These are phyloP conservation scores for Phalacrocorax pelagicus DNA, from an alignment of 2,113 vertebrate species.

Conservation along the genomic window DNA sequence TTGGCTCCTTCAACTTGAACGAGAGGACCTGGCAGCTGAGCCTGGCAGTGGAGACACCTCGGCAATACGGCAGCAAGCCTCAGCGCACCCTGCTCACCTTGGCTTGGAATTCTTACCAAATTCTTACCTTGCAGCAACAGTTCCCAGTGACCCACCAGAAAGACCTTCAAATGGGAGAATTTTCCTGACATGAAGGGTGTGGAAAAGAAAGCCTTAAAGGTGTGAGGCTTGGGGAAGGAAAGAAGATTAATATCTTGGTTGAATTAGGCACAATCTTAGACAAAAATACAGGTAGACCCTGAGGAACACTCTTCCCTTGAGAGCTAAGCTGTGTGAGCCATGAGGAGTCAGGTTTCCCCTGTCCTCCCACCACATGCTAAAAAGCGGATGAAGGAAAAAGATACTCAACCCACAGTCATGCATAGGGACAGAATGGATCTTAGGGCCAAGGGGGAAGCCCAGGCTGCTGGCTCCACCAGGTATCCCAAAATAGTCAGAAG, in stretches of 20 bases:
- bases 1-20: not conserved
- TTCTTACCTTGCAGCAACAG: not conserved
- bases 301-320: not conserved
- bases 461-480: not conserved
- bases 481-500: not conserved
- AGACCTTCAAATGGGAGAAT: not conserved
- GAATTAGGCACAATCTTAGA: not conserved
- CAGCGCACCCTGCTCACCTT: no score
- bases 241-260: not conserved
- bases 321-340: not conserved
- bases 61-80: no score
- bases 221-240: not conserved
- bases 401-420: not conserved
- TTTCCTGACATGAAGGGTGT: not conserved
- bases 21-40: not conserved
- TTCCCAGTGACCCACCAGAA: not conserved
- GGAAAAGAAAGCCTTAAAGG: not conserved
- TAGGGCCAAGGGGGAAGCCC: not conserved
- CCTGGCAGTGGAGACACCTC: no score
- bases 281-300: not conserved
- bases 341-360: not conserved
- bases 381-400: not conserved
- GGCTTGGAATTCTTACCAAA: not conserved
- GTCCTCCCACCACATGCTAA: not conserved
- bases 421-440: not conserved